These are phyloP conservation scores for Philaethria dido DNA, from an alignment of 2,888 invertebrate genomes.

Conservation along the genomic window DNA sequence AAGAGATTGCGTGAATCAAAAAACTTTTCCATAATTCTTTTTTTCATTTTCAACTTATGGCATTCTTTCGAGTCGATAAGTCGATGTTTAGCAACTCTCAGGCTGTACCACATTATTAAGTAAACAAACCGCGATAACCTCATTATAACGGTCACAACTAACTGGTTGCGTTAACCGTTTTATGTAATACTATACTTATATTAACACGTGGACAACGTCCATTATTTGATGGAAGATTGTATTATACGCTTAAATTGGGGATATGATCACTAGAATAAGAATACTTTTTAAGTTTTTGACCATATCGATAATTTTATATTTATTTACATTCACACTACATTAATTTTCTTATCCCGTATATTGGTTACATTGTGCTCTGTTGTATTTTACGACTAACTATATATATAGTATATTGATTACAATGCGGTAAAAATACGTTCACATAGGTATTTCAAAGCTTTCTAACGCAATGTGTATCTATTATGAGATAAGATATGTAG, in stretches of 20 bases:
- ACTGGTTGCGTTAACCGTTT: constrained; percentile 42
- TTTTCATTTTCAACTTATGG: not conserved
- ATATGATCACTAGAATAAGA: too few species aligned
- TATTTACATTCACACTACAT: too few species aligned
- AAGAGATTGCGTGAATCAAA: too few species aligned
- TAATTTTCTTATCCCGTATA: too few species aligned
- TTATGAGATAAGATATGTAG: constrained; percentile 63
- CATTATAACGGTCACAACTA: constrained; percentile 56
- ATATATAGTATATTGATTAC: not conserved
- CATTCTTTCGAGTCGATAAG: constrained; percentile 7
- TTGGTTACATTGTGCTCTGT: too few species aligned
- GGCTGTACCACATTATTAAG: constrained; percentile 21
- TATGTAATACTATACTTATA: constrained; percentile 27
- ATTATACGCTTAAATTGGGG: not conserved
- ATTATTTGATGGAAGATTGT: constrained; percentile 20
- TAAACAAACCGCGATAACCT: constrained; percentile 57
- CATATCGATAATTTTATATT: too few species aligned
- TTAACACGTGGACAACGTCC: constrained; percentile 11
- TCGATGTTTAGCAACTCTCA: constrained; percentile 19
- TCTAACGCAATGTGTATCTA: constrained; percentile 51
- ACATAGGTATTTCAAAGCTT: constrained; percentile 32
- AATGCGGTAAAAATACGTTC: constrained; percentile 10
- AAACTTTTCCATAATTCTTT: too few species aligned
- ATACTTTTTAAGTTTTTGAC: too few species aligned
- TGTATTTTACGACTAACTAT: too few species aligned